Evolutionary conservation across 2,888 invertebrate genomes (phyloP), one percentile per base, ranked within the genome.

Genomic region (Luperina nickerlii): DNA sequence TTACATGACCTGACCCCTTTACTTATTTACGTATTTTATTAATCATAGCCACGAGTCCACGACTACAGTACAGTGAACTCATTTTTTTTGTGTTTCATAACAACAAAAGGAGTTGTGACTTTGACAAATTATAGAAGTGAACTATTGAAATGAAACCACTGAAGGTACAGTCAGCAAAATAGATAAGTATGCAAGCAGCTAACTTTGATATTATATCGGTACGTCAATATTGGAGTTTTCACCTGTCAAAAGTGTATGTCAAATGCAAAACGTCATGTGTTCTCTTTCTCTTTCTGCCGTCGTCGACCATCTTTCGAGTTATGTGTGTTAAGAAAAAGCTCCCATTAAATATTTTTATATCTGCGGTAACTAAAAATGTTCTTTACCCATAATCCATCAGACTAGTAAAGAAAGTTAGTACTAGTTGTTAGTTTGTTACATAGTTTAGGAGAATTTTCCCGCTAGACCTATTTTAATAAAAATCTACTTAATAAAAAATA

Each of bases 51-150:
- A 89, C 88, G 80, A 85, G 73, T 74, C 85, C 83, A 89, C 87
- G 78, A 83, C 76, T 72, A 57, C 57, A 63, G 85, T 83, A 81
- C 76, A 63, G 24, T 82, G 79, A 87, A 88, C 87, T 82, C 77
- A 85, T 87, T 90, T 88, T 88, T 83, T 89, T 81, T 74, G 79
- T 74, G 62, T 80, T 85, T 82, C 81, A 74, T 83, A 84, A 81
- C 60, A 80, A 87, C 84, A 89, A 89, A 75, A 79, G 65, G 67
- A 70, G 74, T 81, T 83, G 38, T 89, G 89, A 89, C 89, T 88
- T 87, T 89, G 89, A 89, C 82, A 89, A 89, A 89, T 89, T 89
- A 89, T 87, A 73, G 80, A 82, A 63, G 84, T 79, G 79, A 83
- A 82, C 67, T 78, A 81, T 75, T 85, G 81, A 82, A 88, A 85